Conservation (phyloP, 92 coral and sea anemone genomes). For the Zoanthus solanderi region DNA sequence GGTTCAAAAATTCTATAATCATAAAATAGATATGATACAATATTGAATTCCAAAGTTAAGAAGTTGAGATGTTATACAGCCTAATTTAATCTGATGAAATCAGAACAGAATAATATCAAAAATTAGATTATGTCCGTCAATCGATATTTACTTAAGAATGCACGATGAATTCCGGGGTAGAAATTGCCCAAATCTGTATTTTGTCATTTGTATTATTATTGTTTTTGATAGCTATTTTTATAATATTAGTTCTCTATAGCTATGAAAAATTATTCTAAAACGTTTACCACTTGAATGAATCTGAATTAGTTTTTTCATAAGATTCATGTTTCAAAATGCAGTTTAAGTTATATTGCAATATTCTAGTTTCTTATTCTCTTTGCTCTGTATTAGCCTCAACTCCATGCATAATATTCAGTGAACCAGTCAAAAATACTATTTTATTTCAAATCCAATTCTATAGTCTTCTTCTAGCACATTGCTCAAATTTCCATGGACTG, state of each 20-base stretch:
- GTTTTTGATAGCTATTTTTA: background rate
- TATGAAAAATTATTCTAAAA: background rate
- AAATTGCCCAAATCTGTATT: background rate
- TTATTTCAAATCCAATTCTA: slow-evolving; percentile 1
- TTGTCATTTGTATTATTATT: background rate
- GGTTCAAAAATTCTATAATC: background rate
- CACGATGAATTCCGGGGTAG: slow-evolving; percentile 2
- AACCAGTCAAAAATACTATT: background rate
- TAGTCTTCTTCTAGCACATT: slow-evolving; percentile 1
- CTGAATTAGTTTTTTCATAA: background rate
- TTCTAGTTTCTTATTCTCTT: slow-evolving; percentile 2
- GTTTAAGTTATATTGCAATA: background rate
- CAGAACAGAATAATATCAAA: background rate
- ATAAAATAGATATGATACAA: background rate
- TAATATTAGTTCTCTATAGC: background rate
- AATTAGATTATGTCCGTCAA: background rate
- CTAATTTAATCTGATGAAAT: background rate
- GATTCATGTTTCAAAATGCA: background rate
- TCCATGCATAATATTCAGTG: background rate
- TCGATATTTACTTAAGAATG: background rate
- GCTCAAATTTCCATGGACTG: slow-evolving; percentile 5
- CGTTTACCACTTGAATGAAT: background rate
- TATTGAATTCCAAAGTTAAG: background rate
- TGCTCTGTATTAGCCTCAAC: slow-evolving; percentile 5
- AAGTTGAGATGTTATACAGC: background rate